phyloP scores from a whole-genome alignment of 2,888 invertebrate species.

The Heliconius ismenius region DNA sequence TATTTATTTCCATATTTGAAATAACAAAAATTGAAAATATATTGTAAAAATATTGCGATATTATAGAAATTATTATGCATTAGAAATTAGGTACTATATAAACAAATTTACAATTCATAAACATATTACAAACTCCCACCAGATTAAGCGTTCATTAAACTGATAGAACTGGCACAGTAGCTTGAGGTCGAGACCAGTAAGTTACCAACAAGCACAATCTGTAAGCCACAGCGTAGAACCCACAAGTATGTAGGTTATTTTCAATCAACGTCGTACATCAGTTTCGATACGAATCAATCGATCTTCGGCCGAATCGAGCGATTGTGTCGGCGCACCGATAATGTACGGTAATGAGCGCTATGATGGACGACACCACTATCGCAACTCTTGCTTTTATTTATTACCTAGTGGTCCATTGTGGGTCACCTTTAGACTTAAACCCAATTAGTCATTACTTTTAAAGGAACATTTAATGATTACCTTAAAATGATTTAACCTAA shows the following conservation, averaged over 20 bases:
- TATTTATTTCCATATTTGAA: too few species aligned
- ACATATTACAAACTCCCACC: constrained; percentile 1
- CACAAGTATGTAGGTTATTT: constrained; percentile 32
- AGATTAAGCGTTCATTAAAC: constrained; percentile 31
- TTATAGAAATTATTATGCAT: not conserved
- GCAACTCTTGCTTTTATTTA: constrained; percentile 41
- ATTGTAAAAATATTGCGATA: too few species aligned
- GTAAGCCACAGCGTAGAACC: constrained; percentile 16
- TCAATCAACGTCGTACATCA: constrained; percentile 41
- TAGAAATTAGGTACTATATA: not conserved
- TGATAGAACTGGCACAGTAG: constrained; percentile 26
- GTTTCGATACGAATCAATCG: constrained; percentile 49
- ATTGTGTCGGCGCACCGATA: constrained; percentile 50
- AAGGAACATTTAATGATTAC: constrained; percentile 20
- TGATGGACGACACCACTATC: constrained; percentile 48
- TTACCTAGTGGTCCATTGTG: constrained; percentile 35
- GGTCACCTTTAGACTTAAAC: constrained; percentile 16
- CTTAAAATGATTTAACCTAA: constrained; percentile 11
- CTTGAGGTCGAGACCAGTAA: constrained; percentile 21
- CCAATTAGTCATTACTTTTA: constrained; percentile 31
- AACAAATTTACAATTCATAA: constrained; percentile 23
- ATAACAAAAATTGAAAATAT: too few species aligned
- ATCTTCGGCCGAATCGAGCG: constrained; percentile 50
- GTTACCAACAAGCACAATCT: constrained; percentile 18
- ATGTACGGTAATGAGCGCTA: constrained; percentile 49